Base-by-base conservation (phyloP, 64 coral and sea anemone species). In the Pocillopora damicornis region DNA sequence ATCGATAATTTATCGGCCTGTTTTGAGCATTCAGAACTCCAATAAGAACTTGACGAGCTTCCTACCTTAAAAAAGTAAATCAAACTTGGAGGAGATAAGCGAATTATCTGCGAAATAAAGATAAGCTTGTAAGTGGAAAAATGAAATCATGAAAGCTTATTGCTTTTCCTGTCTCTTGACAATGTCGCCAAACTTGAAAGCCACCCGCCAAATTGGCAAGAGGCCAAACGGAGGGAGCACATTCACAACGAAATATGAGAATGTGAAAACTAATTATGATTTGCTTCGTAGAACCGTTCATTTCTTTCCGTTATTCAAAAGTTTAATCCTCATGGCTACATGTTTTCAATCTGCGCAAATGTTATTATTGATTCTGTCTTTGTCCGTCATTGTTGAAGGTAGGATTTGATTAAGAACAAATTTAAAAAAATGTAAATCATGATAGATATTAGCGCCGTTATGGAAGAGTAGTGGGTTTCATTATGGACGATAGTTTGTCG, bases 141-240 rank as follows among this genome's bases (percentile, higher is more conserved):
- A 51, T 51, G 7, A 51, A 4, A 51, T 51, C 42, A 51, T 51
- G 16, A 15, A 17, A 63, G 11, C 22, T 25, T 22, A 11, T 23
- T 71, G 67, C 67, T 71, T 71, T 71, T 11, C 5, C 22, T 10
- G 1, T 25, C 11, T 11, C 11, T 4, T 11, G 6, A 23, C 22
- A 23, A 5, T 23, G 25, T 71, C 25, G 25, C 25, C 9, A 63
- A 15, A 71, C 20, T 71, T 9, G 63, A 85, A 56, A 26, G 20
- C 65, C 81, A 85, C 81, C 63, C n/a, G 81, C 35, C 57, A 22
- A n/a, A 2, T 20, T 85, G 81, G 81, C 81, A 85, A 20, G 22
- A 11, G 20, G 25, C 65, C 81, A 85, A 85, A 66, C 42, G 18
- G 1, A 13, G 1, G 14, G 22, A 60, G 77, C 77, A 34, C 26